Conservation (phyloP, 2,113 vertebrate genomes). For the Petaurus breviceps region DNA sequence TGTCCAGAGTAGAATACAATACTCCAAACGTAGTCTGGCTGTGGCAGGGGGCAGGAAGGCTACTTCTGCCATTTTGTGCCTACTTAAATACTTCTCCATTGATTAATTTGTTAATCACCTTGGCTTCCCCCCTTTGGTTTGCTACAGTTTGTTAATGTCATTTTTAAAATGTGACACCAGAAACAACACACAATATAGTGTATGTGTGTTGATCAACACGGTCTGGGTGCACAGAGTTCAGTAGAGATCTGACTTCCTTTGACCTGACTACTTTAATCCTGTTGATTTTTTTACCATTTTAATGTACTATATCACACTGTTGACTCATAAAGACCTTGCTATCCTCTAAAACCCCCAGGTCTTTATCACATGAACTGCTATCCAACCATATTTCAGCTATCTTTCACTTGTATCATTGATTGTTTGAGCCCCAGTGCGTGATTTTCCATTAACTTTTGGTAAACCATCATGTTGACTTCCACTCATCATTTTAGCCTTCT, state of each 20-base stretch:
- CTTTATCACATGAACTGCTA: not conserved
- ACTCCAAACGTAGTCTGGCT: not conserved
- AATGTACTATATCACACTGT: not conserved
- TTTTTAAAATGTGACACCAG: not conserved
- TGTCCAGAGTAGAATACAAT: not conserved
- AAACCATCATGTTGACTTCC: not conserved
- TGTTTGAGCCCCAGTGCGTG: not conserved
- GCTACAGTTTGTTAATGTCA: not conserved
- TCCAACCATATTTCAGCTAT: not conserved
- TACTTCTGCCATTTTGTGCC: not conserved
- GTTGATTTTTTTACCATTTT: not conserved
- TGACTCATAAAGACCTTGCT: not conserved
- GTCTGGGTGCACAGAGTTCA: not conserved
- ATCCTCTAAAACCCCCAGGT: not conserved
- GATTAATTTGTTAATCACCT: not conserved
- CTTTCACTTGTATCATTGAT: not conserved
- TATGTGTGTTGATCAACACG: no score
- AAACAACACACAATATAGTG: not conserved
- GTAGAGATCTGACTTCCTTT: not conserved
- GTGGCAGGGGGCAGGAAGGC: not conserved
- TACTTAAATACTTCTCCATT: not conserved
- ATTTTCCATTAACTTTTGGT: not conserved
- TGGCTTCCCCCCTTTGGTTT: not conserved
- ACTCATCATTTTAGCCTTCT: not conserved
- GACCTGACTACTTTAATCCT: not conserved